Evolutionary conservation across 2,888 invertebrate genomes (phyloP).

Genomic region (Plebejus anna): DNA sequence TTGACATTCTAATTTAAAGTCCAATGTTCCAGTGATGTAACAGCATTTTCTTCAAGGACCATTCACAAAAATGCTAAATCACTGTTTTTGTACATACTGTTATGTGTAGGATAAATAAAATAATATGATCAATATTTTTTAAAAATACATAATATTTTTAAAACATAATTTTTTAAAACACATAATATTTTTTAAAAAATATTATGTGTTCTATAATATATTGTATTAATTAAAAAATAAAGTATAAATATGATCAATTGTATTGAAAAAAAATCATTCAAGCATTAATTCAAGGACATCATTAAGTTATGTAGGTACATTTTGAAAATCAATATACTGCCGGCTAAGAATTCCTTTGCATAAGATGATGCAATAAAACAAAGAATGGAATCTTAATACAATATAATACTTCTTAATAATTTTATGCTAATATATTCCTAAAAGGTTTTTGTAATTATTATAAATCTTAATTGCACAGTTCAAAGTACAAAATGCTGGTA

Average conservation of each 20-base stretch:
- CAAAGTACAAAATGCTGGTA: background rate
- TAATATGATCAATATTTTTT: no score
- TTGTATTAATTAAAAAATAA: no score
- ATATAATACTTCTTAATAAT: background rate
- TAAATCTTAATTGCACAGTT: background rate
- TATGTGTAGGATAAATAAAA: background rate
- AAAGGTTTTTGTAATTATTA: background rate
- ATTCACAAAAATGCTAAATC: background rate
- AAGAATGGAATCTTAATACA: background rate
- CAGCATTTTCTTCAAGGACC: background rate
- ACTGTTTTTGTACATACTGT: background rate
- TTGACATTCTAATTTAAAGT: slow-evolving; percentile 58
- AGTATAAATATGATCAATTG: no score
- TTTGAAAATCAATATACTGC: background rate
- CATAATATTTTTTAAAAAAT: no score
- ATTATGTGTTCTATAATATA: no score
- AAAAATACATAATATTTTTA: no score
- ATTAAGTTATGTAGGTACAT: no score
- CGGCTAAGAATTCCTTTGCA: background rate
- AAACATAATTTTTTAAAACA: no score
- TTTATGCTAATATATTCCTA: background rate
- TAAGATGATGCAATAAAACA: background rate
- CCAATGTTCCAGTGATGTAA: slow-evolving; percentile 49
- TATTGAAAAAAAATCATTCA: no score
- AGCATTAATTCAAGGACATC: no score